A percentile compares a stretch with the other conserved stretches of the same genome.
Evolutionary conservation across 64 coral and sea anemone species (phyloP).

Genomic region (Montipora capricornis): DNA sequence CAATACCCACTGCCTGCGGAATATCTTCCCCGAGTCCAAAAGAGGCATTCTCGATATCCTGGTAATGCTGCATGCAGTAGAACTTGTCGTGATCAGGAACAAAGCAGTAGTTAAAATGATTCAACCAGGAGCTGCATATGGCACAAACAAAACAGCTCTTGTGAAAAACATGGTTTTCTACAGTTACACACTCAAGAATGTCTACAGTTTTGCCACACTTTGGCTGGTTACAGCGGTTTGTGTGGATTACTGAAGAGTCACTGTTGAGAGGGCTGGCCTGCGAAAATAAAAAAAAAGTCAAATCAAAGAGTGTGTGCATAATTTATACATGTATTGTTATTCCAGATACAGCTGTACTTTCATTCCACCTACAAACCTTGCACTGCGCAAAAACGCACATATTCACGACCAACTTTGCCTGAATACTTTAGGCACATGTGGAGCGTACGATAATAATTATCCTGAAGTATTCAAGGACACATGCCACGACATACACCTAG

Average conservation of each 20-base stretch:
- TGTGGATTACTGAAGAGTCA: constrained; percentile 25
- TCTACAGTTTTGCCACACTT: constrained; percentile 78
- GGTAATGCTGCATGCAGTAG: constrained; percentile 92
- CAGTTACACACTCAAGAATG: constrained; percentile 86
- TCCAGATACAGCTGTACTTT: no score
- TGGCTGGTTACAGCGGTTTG: constrained; percentile 78
- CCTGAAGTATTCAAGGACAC: no score
- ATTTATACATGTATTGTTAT: no score
- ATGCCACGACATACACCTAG: no score
- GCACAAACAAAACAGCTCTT: constrained; percentile 94
- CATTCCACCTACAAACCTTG: no score
- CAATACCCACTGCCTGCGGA: constrained; percentile 86
- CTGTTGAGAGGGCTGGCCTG: neutral
- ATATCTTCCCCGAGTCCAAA: constrained; percentile 77
- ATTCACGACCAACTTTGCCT: no score
- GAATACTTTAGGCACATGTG: no score
- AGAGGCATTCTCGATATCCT: constrained; percentile 91
- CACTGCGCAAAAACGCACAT: no score
- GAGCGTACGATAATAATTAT: no score
- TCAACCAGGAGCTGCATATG: constrained; percentile 87
- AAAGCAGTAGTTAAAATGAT: constrained; percentile 98
- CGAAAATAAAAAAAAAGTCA: neutral
- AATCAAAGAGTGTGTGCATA: no score
- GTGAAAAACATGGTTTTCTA: constrained; percentile 95
- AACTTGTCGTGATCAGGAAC: constrained; percentile 98